These are phyloP conservation scores for Lagocephalus sceleratus DNA, from an alignment of 2,797 vertebrate species.

Conservation along the genomic window DNA sequence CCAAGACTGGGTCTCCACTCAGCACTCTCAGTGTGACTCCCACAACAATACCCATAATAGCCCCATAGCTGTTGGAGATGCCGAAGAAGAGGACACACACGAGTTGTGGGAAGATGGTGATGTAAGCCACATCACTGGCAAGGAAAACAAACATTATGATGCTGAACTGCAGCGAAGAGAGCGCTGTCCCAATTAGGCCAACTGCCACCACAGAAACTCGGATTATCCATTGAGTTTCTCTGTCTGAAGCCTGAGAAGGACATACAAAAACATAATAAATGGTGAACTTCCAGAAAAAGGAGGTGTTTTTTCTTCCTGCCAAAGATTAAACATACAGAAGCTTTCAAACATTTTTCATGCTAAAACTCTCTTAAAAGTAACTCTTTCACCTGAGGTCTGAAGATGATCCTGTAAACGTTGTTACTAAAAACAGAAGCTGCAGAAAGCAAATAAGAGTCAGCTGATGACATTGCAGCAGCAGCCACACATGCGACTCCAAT, in stretches of 20 bases:
- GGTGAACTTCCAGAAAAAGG: no score
- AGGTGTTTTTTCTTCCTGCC: no score
- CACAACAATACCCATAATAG: background rate
- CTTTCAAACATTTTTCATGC: background rate
- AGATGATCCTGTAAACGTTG: constrained; percentile 9
- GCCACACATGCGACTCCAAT: constrained; percentile 5
- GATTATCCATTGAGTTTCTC: constrained; percentile 66
- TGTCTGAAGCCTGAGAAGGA: constrained; percentile 64
- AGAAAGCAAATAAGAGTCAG: constrained; percentile 54
- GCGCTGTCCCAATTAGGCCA: constrained; percentile 32
- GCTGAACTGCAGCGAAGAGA: constrained; percentile 2
- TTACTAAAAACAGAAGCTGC: constrained; percentile 45
- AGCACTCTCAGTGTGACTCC: background rate
- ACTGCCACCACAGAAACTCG: constrained; percentile 53
- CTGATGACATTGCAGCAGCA: constrained; percentile 48
- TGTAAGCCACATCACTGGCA: constrained; percentile 55
- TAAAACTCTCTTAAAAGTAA: background rate
- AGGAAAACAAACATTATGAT: constrained; percentile 31
- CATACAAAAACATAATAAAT: no score
- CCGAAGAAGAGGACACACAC: constrained; percentile 9
- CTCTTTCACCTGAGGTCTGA: background rate
- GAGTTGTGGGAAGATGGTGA: constrained; percentile 71
- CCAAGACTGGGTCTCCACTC: background rate
- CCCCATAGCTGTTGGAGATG: background rate
- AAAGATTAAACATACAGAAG: no score